Base-by-base conservation (phyloP, 2,797 vertebrate genomes). In the Pseudotriccus pelzelni region DNA sequence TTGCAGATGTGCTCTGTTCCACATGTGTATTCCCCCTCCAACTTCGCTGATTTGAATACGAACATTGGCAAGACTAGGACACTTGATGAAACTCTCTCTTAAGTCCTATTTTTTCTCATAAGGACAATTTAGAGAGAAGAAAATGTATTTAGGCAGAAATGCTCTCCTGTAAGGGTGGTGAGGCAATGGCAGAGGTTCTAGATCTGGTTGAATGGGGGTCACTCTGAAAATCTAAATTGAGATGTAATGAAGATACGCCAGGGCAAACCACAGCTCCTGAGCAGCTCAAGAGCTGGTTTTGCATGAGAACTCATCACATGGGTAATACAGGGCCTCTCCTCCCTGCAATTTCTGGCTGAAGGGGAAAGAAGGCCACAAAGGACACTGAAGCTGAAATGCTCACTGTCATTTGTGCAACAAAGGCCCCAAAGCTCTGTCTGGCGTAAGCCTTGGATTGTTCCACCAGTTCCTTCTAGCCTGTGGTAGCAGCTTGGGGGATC, bases 231-330 rank as follows among this genome's bases (percentile, higher is more conserved):
- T 39, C 30, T 74, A 74, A 60, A 58, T 15, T 28, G 20, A 72
- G 64, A 67, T 60, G 28, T 44, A 84, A 79, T 20, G 49, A 62
- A 79, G 47, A 76, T 23, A 79, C 4, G 5, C 11, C 28, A 41
- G 21, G 34, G 23, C 24, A 82, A 93, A 73, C 10, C 12, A 25
- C 18, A 69, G 30, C 2, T 87, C 32, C 28, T 39, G 34, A 63
- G 19, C 13, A 49, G 52, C 60, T 63, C 44, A 70, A 25, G 72
- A 84, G 12, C 47, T 70, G 19, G 19, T 87, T 24, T 82, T 66
- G 15, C 24, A 55, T 0, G 0, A 83, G 21, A 28, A 34, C 20
- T 73, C 8, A 37, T 20, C 22, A 76, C 15, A 43, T 1, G 5
- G 10, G 14, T 62, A 46, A 16, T 6, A 22, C 10, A 37, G 25